phyloP scores from a whole-genome alignment of 1,140 invertebrate genomes.

The Hylaeus volcanicus region DNA sequence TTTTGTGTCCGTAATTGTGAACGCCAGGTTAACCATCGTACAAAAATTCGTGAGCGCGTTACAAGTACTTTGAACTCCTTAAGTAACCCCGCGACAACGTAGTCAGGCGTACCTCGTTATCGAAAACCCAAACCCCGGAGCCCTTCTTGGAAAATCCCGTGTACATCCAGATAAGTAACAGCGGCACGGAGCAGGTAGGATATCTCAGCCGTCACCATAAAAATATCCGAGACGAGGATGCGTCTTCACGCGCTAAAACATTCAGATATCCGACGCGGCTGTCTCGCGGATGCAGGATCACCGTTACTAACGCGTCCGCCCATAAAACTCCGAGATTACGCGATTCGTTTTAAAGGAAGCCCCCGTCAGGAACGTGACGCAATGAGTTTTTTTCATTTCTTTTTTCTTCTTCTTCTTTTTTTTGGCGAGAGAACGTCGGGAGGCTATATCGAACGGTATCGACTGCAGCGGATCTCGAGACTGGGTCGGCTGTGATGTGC shows the following conservation, averaged over 20 bases:
- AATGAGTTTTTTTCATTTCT: background rate
- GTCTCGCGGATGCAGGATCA: background rate
- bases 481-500: slow-evolving; percentile 60
- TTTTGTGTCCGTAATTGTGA: too few relatives aligned
- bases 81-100: too few relatives aligned
- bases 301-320: background rate
- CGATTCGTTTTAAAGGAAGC: slow-evolving; percentile 29
- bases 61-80: too few relatives aligned
- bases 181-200: too few relatives aligned
- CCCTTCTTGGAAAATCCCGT: too few relatives aligned
- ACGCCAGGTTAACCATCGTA: too few relatives aligned
- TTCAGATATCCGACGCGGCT: background rate
- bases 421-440: background rate
- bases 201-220: slow-evolving; percentile 5
- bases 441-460: slow-evolving; percentile 47
- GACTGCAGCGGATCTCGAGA: slow-evolving; percentile 47
- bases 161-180: too few relatives aligned
- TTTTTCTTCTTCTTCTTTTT: background rate
- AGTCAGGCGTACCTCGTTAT: too few relatives aligned
- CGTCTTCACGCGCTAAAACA: background rate
- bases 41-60: too few relatives aligned
- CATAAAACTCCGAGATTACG: slow-evolving; percentile 36
- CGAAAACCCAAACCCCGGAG: too few relatives aligned
- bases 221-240: background rate
- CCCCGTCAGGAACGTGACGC: background rate